Percentiles rank a stretch among this genome's conserved stretches.
phyloP scores from a whole-genome alignment of 2,113 vertebrate species.

The Prolemur simus region DNA sequence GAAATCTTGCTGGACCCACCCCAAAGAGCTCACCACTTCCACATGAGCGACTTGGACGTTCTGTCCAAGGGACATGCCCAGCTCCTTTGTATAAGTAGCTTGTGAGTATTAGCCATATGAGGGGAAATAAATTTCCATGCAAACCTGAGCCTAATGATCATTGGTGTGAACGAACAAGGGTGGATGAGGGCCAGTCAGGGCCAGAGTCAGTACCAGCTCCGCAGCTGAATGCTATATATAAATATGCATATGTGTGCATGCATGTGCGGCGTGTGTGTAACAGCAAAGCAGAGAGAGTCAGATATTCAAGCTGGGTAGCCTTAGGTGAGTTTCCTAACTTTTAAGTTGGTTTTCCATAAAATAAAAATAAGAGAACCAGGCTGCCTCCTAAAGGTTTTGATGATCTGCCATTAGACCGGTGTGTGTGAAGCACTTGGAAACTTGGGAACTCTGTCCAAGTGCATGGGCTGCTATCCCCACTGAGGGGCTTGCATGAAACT shows the following conservation, averaged over 20 bases:
- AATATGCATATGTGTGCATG: too few species aligned
- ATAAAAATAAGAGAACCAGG: not conserved
- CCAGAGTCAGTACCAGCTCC: not conserved
- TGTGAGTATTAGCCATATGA: not conserved
- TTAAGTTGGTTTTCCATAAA: slow-evolving; percentile 1
- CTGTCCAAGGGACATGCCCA: not conserved
- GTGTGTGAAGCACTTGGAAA: not conserved
- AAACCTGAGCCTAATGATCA: not conserved
- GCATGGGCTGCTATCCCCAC: not conserved
- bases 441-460: not conserved
- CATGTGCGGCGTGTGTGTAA: not conserved
- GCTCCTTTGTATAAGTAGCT: not conserved
- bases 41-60: not conserved
- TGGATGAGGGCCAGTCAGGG: not conserved
- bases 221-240: not conserved
- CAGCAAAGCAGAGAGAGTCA: not conserved
- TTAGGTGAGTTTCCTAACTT: not conserved
- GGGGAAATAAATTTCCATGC: not conserved
- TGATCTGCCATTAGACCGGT: not conserved
- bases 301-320: not conserved
- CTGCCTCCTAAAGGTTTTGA: not conserved
- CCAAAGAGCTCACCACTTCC: not conserved
- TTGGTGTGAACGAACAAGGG: not conserved
- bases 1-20: not conserved
- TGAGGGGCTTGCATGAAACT: not conserved